A percentile compares a stretch with the other conserved stretches of the same genome.
These are phyloP conservation scores for Catostomus latipinnis DNA, from an alignment of 2,797 vertebrate genomes.

Conservation along the genomic window DNA sequence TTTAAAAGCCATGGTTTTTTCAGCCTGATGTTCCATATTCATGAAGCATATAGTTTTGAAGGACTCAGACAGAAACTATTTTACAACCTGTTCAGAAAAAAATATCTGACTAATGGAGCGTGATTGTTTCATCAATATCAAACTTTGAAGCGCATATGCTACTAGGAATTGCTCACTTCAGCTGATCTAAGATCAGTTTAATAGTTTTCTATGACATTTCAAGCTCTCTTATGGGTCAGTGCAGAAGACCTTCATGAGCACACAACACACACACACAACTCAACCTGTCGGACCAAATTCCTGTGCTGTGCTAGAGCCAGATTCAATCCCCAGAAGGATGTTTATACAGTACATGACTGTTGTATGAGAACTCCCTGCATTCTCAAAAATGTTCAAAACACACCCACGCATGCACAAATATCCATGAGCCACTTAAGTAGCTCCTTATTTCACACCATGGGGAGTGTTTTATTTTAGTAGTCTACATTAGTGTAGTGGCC, in stretches of 20 bases:
- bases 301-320: constrained; percentile 41
- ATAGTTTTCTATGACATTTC: not conserved
- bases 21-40: not conserved
- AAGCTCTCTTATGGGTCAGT: not conserved
- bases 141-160: not conserved
- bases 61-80: not conserved
- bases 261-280: not conserved
- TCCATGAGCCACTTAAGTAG: constrained; percentile 2
- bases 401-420: constrained; percentile 18
- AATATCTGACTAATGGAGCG: not conserved
- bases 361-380: constrained; percentile 31
- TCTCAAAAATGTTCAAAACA: constrained; percentile 38
- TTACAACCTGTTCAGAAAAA: not conserved
- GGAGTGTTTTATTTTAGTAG: constrained; percentile 4
- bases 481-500: not conserved
- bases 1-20: not conserved
- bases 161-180: not conserved
- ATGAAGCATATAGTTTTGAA: not conserved
- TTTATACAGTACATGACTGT: constrained; percentile 55
- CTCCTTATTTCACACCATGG: constrained; percentile 22
- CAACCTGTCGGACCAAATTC: constrained; percentile 49
- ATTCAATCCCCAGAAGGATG: constrained; percentile 36
- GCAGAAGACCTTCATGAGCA: constrained; percentile 5
- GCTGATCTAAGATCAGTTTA: constrained; percentile 17
- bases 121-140: not conserved